Percentiles rank a stretch among this genome's conserved stretches.
phyloP scores from a whole-genome alignment of 2,797 vertebrate species.

The Echiichthys vipera region DNA sequence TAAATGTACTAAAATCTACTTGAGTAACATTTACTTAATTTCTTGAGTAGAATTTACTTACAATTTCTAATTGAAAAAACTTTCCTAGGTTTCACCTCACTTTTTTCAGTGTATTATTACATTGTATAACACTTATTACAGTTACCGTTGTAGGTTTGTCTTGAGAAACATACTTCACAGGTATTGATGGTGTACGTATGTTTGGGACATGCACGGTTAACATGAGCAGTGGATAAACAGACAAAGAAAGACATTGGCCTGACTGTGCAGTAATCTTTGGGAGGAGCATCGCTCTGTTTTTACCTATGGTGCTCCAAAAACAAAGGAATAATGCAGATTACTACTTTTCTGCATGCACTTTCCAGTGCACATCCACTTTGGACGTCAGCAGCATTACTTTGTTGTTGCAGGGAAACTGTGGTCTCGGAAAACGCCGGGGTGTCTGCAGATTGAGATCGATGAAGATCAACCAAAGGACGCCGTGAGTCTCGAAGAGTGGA shows the following conservation, averaged over 20 bases:
- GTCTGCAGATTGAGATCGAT: conserved; percentile 52
- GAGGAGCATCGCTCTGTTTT: not conserved
- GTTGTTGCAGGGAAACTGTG: conserved; percentile 28
- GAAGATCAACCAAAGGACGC: conserved; percentile 50
- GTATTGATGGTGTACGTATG: not conserved
- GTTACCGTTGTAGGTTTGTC: not conserved
- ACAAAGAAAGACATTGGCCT: not conserved
- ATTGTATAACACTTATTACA: not conserved
- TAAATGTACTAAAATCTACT: no score
- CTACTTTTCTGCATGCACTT: conserved; percentile 15
- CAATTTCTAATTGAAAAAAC: no score
- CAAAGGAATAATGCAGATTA: conserved; percentile 10
- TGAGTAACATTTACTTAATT: no score
- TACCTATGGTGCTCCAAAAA: not conserved
- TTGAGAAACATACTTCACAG: not conserved
- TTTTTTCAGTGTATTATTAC: not conserved
- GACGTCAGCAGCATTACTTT: conserved; percentile 39
- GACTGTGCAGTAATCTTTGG: not conserved
- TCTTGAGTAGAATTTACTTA: no score
- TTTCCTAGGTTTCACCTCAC: no score
- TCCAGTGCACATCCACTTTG: conserved; percentile 27
- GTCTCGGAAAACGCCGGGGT: conserved; percentile 34
- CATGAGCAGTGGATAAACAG: not conserved
- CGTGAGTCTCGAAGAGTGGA: conserved; percentile 52
- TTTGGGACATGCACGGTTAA: not conserved